These are phyloP conservation scores for Halictus ligatus DNA, from an alignment of 2,888 invertebrate genomes.

Conservation along the genomic window DNA sequence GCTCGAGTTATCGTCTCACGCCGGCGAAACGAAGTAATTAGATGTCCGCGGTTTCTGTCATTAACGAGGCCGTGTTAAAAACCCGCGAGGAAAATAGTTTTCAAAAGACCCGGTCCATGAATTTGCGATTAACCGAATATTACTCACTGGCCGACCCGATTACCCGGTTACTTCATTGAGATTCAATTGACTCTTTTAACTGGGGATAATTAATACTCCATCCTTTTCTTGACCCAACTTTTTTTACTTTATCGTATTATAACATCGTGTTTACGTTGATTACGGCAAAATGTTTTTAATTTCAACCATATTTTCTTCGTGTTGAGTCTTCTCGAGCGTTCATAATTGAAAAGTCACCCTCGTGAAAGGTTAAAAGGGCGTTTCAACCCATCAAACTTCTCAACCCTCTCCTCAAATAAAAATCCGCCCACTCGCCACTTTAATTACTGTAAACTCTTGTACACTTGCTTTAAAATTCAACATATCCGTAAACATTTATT, in stretches of 20 bases:
- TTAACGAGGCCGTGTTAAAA: conserved; percentile 19
- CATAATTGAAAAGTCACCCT: not conserved
- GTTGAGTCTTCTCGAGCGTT: not conserved
- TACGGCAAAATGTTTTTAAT: not conserved
- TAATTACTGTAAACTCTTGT: not conserved
- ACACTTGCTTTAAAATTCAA: not conserved
- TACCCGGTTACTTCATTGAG: not conserved
- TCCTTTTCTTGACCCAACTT: too few species aligned
- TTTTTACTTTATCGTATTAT: too few species aligned
- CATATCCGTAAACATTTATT: not conserved
- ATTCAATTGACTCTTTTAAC: not conserved
- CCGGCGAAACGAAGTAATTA: conserved; percentile 42
- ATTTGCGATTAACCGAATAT: not conserved
- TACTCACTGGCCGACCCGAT: not conserved
- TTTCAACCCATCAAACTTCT: not conserved
- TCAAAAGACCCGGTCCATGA: not conserved
- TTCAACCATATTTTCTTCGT: not conserved
- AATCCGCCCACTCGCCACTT: not conserved
- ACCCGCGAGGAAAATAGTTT: not conserved
- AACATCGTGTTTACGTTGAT: not conserved
- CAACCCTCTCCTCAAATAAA: not conserved
- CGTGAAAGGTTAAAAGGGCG: not conserved
- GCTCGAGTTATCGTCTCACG: conserved; percentile 42
- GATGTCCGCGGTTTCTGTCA: conserved; percentile 12
- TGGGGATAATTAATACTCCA: too few species aligned